Percentiles rank a stretch among this genome's conserved stretches.
These are phyloP conservation scores for Cavia aperea DNA, from an alignment of 2,113 vertebrate species.

Conservation along the genomic window DNA sequence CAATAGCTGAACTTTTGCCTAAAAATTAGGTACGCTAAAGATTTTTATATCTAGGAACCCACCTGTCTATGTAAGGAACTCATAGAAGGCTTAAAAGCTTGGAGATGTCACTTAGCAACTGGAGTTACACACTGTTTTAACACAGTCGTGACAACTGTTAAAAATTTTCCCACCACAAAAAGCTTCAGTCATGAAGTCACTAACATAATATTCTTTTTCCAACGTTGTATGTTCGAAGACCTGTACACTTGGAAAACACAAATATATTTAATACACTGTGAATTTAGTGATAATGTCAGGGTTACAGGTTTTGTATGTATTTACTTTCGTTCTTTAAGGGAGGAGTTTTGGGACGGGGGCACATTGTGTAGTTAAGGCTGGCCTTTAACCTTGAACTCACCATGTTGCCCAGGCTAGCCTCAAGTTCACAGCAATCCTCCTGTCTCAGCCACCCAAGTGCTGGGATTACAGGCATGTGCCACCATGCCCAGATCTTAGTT, in stretches of 20 bases:
- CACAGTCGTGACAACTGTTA: not conserved
- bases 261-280: not conserved
- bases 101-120: not conserved
- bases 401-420: not conserved
- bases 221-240: not conserved
- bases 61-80: not conserved
- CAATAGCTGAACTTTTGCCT: not conserved
- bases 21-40: not conserved
- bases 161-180: not conserved
- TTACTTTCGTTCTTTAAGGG: not conserved
- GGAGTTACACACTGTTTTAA: not conserved
- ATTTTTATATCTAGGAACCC: not conserved
- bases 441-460: not conserved
- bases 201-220: not conserved
- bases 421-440: not conserved
- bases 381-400: not conserved
- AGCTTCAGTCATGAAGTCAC: not conserved
- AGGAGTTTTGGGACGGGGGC: not conserved
- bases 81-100: not conserved
- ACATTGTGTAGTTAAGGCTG: not conserved
- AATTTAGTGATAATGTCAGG: not conserved
- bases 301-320: not conserved
- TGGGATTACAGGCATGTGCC: not conserved
- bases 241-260: not conserved
- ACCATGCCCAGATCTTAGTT: not conserved